These are phyloP conservation scores for Papilio xuthus DNA, from an alignment of 1,140 invertebrate genomes.

Conservation along the genomic window DNA sequence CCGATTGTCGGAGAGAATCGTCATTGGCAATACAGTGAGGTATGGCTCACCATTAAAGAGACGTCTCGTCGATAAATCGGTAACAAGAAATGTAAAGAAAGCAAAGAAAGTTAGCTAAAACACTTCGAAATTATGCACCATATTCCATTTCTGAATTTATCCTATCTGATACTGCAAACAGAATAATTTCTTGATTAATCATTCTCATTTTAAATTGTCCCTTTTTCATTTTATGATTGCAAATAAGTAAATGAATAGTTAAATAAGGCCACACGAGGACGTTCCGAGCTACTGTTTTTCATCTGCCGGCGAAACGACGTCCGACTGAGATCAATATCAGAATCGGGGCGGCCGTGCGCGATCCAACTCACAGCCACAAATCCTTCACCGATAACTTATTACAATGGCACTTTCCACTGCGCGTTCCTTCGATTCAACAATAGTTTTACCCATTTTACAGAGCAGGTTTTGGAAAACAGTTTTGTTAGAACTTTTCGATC, in stretches of 20 bases:
- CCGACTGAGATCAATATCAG: slow-evolving; percentile 68
- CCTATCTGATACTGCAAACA: neutral
- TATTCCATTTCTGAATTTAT: neutral
- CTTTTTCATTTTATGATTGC: neutral
- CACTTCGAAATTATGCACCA: neutral
- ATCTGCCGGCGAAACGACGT: slow-evolving; percentile 50
- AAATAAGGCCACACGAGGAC: slow-evolving; percentile 27
- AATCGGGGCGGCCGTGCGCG: slow-evolving; percentile 66
- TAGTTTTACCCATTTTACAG: slow-evolving; percentile 48
- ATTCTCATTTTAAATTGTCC: neutral
- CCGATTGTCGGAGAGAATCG: slow-evolving; percentile 64
- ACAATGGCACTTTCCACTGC: slow-evolving; percentile 50
- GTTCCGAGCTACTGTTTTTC: slow-evolving; percentile 45
- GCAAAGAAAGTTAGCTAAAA: slow-evolving; percentile 46
- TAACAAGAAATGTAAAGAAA: slow-evolving; percentile 54
- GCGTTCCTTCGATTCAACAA: slow-evolving; percentile 45
- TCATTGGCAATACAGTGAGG: slow-evolving; percentile 56
- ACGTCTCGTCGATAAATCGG: slow-evolving; percentile 57
- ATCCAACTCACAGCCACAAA: slow-evolving; percentile 57
- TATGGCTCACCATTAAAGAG: slow-evolving; percentile 55
- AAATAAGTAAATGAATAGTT: neutral
- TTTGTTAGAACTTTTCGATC: slow-evolving; percentile 57
- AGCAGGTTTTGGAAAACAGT: slow-evolving; percentile 43
- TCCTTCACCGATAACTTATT: slow-evolving; percentile 63
- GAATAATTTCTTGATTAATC: neutral